Base-by-base conservation (phyloP, 2,797 vertebrate genomes). In the Pseudomugil gertrudae region DNA sequence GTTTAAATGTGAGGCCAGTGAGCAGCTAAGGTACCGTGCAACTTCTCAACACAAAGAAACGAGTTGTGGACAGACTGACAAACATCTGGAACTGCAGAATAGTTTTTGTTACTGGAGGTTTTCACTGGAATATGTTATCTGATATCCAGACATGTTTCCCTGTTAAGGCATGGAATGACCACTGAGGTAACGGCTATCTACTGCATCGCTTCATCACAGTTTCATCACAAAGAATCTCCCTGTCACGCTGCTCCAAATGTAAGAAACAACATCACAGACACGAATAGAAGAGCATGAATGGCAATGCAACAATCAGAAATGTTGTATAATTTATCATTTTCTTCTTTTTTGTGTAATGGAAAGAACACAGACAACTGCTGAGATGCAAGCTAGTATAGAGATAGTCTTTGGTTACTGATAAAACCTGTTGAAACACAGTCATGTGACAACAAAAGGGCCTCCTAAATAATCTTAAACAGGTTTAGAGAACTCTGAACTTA, bases 151-250 rank as follows among this genome's bases (percentile, higher is more conserved):
- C 3, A 33, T 23, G 57, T 67, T 51, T 59, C 32, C 77, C 50
- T 50, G 30, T 85, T 84, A 86, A 89, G 86, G 87, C 87, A 55
- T 85, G 83, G 45, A 78, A 83, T 66, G 80, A 80, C 55, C 58
- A 29, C 68, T 19, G 67, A 86, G 79, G 81, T 80, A 69, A 75
- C 63, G 1, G 52, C 66, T 50, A 69, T 66, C 66, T 68, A 74
- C 79, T 74, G 80, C 83, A 73, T 74, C 27, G 21, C 26, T 51
- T 72, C 45, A 21, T 76, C 66, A 73, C 70, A 78, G 59, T 57
- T 23, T 43, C 48, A 43, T 60, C 23, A 40, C 48, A 26, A 68
- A 11, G n/a, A 68, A 13, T 8, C 6, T 9, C 19, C 38, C 38
- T 40, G 38, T 26, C 17, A 30, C 24, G 9, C 52, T 15, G 63